Evolutionary conservation across 2,888 invertebrate species (phyloP), one percentile per base, ranked within the genome.

Genomic region (Odontocerum albicorne): DNA sequence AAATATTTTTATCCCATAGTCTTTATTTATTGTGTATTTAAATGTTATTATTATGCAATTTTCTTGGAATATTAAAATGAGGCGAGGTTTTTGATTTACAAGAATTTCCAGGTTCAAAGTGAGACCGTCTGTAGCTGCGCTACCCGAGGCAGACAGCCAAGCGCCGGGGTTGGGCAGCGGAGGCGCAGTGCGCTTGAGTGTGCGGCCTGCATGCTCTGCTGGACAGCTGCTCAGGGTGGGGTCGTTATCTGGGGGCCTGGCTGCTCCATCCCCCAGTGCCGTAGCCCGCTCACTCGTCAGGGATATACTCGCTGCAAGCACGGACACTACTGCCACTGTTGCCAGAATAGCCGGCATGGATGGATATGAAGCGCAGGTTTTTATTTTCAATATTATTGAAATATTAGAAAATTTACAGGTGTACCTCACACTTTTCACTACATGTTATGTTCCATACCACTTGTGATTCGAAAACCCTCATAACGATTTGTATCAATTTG

Each of bases 51-150:
- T n/a, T n/a, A n/a, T n/a, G n/a, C n/a, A n/a, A n/a, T n/a, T n/a
- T n/a, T n/a, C n/a, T n/a, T n/a, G n/a, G n/a, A n/a, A n/a, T n/a
- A n/a, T n/a, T n/a, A n/a, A n/a, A n/a, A n/a, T n/a, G n/a, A n/a
- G n/a, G n/a, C n/a, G n/a, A n/a, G n/a, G 27, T 27, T 27, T 27
- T 27, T 27, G 27, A 7, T 27, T 27, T 27, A 27, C n/a, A n/a
- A n/a, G n/a, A n/a, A n/a, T n/a, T 31, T 69, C 45, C 68, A 81
- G 81, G 64, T 81, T 81, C 66, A 79, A 81, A 64, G 67, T 79
- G 60, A 71, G 80, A 42, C 76, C 77, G n/a, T 60, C 62, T 1
- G 54, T 61, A 10, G 59, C 61, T 2, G 47, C 61, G 6, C 38
- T 61, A 15, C 61, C 61, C 0, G 61, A 61, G 32, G 55, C 55